A percentile compares a stretch with the other conserved stretches of the same genome.
Conservation (phyloP, 2,113 vertebrate genomes). For the Sakesphorus luctuosus region DNA sequence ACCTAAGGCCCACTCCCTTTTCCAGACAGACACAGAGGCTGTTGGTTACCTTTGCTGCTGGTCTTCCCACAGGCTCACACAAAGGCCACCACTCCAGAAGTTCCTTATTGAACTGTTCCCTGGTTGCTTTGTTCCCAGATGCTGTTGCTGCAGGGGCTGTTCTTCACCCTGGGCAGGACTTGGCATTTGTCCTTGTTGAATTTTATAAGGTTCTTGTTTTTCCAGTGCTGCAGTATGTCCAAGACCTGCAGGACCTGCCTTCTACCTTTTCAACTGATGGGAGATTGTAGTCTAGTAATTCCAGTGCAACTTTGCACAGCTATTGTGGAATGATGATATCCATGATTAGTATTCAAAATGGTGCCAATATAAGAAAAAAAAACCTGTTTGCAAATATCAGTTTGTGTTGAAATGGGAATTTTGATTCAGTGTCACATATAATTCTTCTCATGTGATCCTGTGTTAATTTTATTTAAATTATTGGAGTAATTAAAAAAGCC, state of each 20-base stretch:
- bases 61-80: rapidly evolving
- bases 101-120: background rate
- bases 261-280: background rate
- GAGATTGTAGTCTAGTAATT: background rate
- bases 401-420: background rate
- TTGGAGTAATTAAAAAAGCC: background rate
- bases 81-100: background rate
- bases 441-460: background rate
- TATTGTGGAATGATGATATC: background rate
- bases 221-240: background rate
- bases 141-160: background rate
- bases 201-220: background rate
- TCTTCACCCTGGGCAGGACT: background rate
- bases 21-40: background rate
- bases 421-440: background rate
- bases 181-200: background rate
- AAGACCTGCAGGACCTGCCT: background rate
- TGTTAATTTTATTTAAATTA: background rate
- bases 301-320: background rate
- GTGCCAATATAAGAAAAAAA: background rate
- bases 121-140: background rate
- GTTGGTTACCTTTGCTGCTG: background rate
- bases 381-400: background rate
- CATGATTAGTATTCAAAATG: background rate
- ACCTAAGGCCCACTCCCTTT: background rate